These are phyloP conservation scores for Pachycephus smyrnensis DNA, from an alignment of 2,888 invertebrate species.

Conservation along the genomic window DNA sequence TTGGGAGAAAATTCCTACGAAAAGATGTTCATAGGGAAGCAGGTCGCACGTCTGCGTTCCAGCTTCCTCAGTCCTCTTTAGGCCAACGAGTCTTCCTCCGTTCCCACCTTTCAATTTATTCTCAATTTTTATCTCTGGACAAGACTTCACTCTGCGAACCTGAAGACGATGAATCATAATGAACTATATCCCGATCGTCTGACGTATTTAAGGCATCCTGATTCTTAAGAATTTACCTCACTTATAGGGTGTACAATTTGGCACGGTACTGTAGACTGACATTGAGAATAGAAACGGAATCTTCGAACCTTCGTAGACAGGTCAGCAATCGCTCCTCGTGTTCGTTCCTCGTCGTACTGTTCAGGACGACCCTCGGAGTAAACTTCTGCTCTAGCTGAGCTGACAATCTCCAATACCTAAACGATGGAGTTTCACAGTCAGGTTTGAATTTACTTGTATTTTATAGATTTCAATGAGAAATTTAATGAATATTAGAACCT, in stretches of 20 bases:
- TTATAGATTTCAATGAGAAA: neutral
- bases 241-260: slow-evolving; percentile 30
- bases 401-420: slow-evolving; percentile 61
- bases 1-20: slow-evolving; percentile 72
- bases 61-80: slow-evolving; percentile 46
- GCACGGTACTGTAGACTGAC: slow-evolving; percentile 62
- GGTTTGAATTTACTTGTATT: slow-evolving; percentile 10
- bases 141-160: slow-evolving; percentile 75
- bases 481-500: slow-evolving; percentile 39
- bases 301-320: slow-evolving; percentile 72
- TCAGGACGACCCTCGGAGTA: slow-evolving; percentile 33
- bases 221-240: slow-evolving; percentile 35
- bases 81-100: slow-evolving; percentile 30
- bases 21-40: slow-evolving; percentile 82
- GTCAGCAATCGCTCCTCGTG: slow-evolving; percentile 50
- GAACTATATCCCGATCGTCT: slow-evolving; percentile 2
- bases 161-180: slow-evolving; percentile 46
- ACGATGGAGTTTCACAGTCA: slow-evolving; percentile 12
- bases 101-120: slow-evolving; percentile 26
- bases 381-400: slow-evolving; percentile 35
- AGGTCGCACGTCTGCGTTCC: slow-evolving; percentile 79
- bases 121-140: slow-evolving; percentile 72
- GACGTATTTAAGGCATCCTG: neutral
- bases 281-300: slow-evolving; percentile 75
- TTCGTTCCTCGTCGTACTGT: slow-evolving; percentile 37